phyloP scores from a whole-genome alignment of 2,888 invertebrate species.

The Leptogaster cylindrica region DNA sequence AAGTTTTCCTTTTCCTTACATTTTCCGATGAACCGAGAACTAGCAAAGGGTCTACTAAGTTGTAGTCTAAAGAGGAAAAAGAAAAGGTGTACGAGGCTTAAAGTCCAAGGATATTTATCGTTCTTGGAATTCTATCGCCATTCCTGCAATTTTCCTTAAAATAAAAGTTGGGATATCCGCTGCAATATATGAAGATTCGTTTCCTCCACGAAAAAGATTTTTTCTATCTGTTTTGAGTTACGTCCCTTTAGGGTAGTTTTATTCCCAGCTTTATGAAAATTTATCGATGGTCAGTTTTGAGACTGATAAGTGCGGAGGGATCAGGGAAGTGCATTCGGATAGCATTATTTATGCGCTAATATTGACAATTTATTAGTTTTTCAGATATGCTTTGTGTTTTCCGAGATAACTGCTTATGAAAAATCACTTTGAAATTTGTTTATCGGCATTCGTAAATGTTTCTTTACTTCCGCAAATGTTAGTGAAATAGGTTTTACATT shows the following conservation, averaged over 20 bases:
- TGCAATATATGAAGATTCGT: conserved; percentile 37
- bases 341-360: conserved; percentile 1
- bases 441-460: too few species aligned
- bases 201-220: conserved; percentile 28
- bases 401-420: too few species aligned
- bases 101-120: conserved; percentile 25
- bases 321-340: conserved; percentile 12
- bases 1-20: neutral
- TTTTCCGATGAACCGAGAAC: too few species aligned
- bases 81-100: conserved; percentile 27
- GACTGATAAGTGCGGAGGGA: conserved; percentile 9
- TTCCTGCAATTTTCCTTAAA: conserved; percentile 24
- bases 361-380: conserved; percentile 12
- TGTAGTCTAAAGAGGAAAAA: neutral
- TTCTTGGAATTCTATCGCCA: conserved; percentile 24
- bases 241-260: conserved; percentile 7
- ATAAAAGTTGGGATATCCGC: conserved; percentile 13
- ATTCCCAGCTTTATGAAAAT: conserved; percentile 30
- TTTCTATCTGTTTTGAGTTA: conserved; percentile 23
- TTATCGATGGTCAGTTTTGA: conserved; percentile 26
- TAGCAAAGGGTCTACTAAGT: neutral
- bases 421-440: too few species aligned
- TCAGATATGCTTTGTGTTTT: too few species aligned
- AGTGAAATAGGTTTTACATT: too few species aligned
- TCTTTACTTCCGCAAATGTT: too few species aligned